A percentile compares a stretch with the other conserved stretches of the same genome.
phyloP scores from a whole-genome alignment of 2,888 invertebrate genomes.

The Andrena flavipes region DNA sequence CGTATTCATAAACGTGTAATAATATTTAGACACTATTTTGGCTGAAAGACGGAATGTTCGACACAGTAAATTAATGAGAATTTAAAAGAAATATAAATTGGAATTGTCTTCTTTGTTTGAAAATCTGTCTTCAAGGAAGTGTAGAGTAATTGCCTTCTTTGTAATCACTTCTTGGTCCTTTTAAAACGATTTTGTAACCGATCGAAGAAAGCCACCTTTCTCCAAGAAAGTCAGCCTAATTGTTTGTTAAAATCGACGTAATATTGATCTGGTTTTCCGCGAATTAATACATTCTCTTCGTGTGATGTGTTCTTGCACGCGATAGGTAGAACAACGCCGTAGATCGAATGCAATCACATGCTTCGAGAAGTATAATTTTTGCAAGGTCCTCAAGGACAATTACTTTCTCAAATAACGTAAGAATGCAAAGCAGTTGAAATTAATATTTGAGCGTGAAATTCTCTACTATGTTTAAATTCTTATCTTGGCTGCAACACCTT shows the following conservation, averaged over 20 bases:
- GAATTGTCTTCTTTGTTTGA: too few relatives aligned
- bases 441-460: constrained; percentile 5
- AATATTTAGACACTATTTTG: too few relatives aligned
- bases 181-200: constrained; percentile 7
- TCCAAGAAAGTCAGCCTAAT: background rate
- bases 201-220: constrained; percentile 17
- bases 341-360: constrained; percentile 21
- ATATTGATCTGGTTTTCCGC: constrained; percentile 5
- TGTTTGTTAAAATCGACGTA: constrained; percentile 6
- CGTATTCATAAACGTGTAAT: too few relatives aligned
- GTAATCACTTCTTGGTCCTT: background rate
- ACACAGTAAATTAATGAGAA: too few relatives aligned
- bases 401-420: constrained; percentile 31
- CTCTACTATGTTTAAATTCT: background rate
- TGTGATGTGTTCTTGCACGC: background rate
- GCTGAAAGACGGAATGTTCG: too few relatives aligned
- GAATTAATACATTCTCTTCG: constrained; percentile 30
- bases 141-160: too few relatives aligned
- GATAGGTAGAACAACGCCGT: background rate
- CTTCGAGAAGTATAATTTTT: constrained; percentile 16
- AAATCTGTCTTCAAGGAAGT: too few relatives aligned
- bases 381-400: constrained; percentile 26
- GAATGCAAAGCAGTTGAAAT: constrained; percentile 5
- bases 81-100: too few relatives aligned
- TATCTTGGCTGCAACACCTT: background rate